These are phyloP conservation scores for Acanthornis magna DNA, from an alignment of 2,797 vertebrate genomes.

Conservation along the genomic window DNA sequence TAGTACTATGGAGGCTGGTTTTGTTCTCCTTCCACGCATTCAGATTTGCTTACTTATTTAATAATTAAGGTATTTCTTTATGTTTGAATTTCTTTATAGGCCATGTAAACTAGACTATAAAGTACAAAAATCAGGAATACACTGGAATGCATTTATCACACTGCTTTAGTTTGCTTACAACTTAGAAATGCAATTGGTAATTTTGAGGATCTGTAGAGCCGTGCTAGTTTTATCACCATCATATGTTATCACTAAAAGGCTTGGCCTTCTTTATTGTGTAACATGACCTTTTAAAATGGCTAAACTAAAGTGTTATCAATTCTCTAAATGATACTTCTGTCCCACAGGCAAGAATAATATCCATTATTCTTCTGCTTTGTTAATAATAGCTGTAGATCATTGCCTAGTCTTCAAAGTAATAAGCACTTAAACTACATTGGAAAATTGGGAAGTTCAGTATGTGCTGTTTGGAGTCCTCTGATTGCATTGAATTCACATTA, in stretches of 20 bases:
- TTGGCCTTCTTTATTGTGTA: conserved; percentile 3
- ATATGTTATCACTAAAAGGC: not conserved
- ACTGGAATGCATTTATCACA: not conserved
- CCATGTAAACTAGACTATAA: not conserved
- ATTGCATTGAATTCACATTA: not conserved
- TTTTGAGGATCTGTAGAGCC: not conserved
- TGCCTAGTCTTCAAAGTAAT: not conserved
- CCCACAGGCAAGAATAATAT: not conserved
- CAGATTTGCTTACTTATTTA: not conserved
- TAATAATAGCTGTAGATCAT: not conserved
- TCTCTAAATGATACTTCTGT: conserved; percentile 1
- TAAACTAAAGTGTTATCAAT: conserved; percentile 9
- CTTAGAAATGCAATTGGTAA: not conserved
- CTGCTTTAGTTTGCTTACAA: not conserved
- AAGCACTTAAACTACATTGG: not conserved
- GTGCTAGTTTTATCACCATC: not conserved
- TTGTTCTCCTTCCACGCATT: not conserved
- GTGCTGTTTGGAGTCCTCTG: not conserved
- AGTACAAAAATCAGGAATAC: not conserved
- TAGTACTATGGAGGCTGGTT: not conserved
- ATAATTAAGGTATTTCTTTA: not conserved
- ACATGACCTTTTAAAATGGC: conserved; percentile 35
- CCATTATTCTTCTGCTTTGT: not conserved
- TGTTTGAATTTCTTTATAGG: not conserved
- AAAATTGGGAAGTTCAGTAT: not conserved